phyloP scores from a whole-genome alignment of 1,140 invertebrate genomes.

The Spodoptera litura region DNA sequence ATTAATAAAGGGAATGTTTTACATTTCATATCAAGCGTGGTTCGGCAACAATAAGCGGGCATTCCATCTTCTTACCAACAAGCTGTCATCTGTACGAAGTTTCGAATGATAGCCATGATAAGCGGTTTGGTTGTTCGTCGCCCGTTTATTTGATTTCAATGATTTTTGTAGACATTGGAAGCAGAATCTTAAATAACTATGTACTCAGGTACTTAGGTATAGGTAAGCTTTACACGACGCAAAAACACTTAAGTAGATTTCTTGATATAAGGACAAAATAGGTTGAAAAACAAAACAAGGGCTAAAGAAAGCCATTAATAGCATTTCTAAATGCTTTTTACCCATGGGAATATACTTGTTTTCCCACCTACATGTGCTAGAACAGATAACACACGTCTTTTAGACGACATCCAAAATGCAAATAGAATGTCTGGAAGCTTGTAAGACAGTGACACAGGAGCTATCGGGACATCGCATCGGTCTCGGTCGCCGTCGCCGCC shows the following conservation, averaged over 20 bases:
- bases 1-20: constrained; percentile 81
- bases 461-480: constrained; percentile 71
- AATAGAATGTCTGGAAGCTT: constrained; percentile 69
- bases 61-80: constrained; percentile 55
- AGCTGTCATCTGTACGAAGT: constrained; percentile 50
- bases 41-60: constrained; percentile 49
- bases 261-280: constrained; percentile 19
- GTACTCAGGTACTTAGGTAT: not conserved
- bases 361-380: constrained; percentile 38
- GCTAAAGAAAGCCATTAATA: constrained; percentile 18
- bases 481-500: constrained; percentile 54
- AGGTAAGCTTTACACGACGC: not conserved
- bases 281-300: constrained; percentile 11
- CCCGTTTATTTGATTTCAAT: constrained; percentile 33
- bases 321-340: constrained; percentile 29
- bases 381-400: constrained; percentile 65
- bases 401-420: constrained; percentile 71
- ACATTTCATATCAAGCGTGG: constrained; percentile 68
- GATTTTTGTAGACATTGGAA: not conserved
- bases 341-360: constrained; percentile 44
- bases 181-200: not conserved
- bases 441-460: constrained; percentile 62
- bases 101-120: constrained; percentile 49
- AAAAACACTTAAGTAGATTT: constrained; percentile 20
- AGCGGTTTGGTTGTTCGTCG: constrained; percentile 49